phyloP scores from a whole-genome alignment of 2,113 vertebrate genomes.

The Osmerus eperlanus region DNA sequence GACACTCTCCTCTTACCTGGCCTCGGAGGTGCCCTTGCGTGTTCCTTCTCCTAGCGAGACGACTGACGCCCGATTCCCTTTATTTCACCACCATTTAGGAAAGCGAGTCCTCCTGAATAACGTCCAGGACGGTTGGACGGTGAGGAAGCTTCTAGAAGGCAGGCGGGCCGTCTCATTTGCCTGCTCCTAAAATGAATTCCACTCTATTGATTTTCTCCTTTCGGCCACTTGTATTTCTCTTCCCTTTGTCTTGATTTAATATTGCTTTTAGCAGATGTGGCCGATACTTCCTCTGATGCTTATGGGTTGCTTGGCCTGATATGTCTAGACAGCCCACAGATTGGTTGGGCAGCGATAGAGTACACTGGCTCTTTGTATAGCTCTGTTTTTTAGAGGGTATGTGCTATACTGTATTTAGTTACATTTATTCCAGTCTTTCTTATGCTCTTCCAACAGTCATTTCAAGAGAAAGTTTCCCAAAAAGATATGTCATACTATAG shows the following conservation, averaged over 20 bases:
- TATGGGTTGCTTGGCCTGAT: conserved; percentile 19
- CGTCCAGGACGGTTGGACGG: not conserved
- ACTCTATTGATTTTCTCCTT: conserved; percentile 46
- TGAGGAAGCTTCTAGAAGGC: conserved; percentile 4
- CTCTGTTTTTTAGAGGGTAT: no score
- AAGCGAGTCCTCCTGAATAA: not conserved
- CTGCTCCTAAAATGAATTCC: conserved; percentile 26
- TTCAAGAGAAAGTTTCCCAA: no score
- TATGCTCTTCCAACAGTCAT: no score
- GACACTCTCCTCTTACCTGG: conserved; percentile 18
- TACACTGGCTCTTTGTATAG: no score
- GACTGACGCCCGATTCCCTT: not conserved
- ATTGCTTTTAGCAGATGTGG: conserved; percentile 37
- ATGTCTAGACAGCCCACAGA: conserved; percentile 25
- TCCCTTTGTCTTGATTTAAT: conserved; percentile 44
- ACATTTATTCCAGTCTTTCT: no score
- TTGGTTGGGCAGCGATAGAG: conserved; percentile 31
- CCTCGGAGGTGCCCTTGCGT: conserved; percentile 31
- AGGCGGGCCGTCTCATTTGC: not conserved
- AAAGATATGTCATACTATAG: no score
- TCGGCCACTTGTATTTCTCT: conserved; percentile 35
- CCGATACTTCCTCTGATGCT: conserved; percentile 29
- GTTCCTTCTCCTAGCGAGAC: conserved; percentile 31
- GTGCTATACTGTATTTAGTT: no score
- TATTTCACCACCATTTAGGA: not conserved